A percentile compares a stretch with the other conserved stretches of the same genome.
Evolutionary conservation across 2,113 vertebrate species (phyloP).

Genomic region (Talpa occidentalis): DNA sequence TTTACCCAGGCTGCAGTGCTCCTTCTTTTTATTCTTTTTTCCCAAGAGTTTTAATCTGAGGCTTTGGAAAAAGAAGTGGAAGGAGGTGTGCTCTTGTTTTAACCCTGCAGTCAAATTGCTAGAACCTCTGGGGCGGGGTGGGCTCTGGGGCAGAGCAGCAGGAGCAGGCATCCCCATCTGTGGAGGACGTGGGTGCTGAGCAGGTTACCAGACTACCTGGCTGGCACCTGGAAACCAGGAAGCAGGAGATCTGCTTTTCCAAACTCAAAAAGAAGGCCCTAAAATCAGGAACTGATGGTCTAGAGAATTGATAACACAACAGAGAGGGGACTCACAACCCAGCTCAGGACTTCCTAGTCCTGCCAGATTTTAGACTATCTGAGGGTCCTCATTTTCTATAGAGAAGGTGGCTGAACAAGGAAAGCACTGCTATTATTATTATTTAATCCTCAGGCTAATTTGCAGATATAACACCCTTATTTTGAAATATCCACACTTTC

Average conservation of each 20-base stretch:
- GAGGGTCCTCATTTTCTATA: neutral
- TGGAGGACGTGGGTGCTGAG: neutral
- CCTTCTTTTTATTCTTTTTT: neutral
- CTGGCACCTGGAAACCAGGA: neutral
- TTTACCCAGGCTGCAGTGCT: neutral
- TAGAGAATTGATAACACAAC: neutral
- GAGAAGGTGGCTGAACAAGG: neutral
- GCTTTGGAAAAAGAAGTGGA: neutral
- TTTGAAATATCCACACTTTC: neutral
- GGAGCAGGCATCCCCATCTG: neutral
- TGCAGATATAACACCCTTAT: neutral
- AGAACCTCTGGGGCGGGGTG: neutral
- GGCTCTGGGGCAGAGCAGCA: neutral
- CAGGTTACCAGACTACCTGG: neutral
- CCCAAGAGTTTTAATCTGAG: neutral
- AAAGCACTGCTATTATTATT: neutral
- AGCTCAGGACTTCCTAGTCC: accelerated
- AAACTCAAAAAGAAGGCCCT: neutral
- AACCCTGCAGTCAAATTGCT: neutral
- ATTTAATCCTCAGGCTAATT: neutral
- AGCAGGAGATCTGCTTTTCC: neutral
- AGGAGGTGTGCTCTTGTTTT: neutral
- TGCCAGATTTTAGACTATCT: neutral
- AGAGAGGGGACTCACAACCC: accelerated
- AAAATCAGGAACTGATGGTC: accelerated